phyloP scores from a whole-genome alignment of 2,113 vertebrate genomes.

The Zosterops pallidus region DNA sequence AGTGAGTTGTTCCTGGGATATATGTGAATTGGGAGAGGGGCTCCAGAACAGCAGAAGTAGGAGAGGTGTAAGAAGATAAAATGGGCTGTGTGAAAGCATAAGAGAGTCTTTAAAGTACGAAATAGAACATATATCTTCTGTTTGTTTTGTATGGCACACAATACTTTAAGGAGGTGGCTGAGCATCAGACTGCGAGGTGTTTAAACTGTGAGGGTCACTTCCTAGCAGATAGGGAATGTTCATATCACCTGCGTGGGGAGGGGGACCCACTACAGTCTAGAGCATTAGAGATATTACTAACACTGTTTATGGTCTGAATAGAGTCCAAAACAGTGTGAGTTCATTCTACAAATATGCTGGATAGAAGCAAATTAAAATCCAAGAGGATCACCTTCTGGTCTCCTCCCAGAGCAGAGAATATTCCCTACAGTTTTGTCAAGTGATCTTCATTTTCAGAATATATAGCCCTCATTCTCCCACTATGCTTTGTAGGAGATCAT shows the following conservation, averaged over 20 bases:
- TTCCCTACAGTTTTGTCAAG: not conserved
- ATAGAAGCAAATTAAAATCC: not conserved
- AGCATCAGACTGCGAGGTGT: not conserved
- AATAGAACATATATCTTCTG: not conserved
- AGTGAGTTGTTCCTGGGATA: not conserved
- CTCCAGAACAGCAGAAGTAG: not conserved
- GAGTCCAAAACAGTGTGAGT: not conserved
- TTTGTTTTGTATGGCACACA: not conserved
- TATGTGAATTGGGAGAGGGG: not conserved
- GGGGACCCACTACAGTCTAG: fast-evolving
- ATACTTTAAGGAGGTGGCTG: not conserved
- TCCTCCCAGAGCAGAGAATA: not conserved
- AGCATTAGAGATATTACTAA: not conserved
- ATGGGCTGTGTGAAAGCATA: not conserved
- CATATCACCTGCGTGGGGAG: fast-evolving
- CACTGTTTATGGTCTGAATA: not conserved
- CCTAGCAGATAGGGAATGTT: not conserved
- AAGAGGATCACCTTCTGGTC: not conserved
- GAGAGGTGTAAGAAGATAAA: not conserved
- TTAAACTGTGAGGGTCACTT: not conserved
- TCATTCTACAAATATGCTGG: not conserved
- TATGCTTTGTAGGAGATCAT: not conserved
- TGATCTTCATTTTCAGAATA: not conserved
- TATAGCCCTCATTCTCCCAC: not conserved
- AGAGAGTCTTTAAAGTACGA: not conserved